Evolutionary conservation across 1,140 invertebrate genomes (phyloP), one percentile per base, ranked within the genome.

Genomic region (Leptinotarsa texana): DNA sequence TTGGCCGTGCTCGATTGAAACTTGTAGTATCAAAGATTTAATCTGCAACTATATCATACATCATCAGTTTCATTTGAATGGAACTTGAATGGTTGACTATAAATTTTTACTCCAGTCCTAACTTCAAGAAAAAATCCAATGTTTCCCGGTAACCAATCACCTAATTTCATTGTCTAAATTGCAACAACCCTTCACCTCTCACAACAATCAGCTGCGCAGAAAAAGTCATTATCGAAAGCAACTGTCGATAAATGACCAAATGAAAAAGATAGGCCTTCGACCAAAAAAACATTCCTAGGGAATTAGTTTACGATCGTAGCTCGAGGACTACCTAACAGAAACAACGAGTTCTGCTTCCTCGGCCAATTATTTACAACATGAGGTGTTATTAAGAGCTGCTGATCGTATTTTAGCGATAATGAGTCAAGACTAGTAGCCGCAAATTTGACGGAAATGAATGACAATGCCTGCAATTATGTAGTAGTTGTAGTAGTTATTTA

Each of bases 351-450:
- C 79, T 80, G 80, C 78, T 79, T 80, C 75, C 78, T 78, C 78
- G 80, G 75, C 79, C 80, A 81, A 81, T 81, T 81, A 81, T 81
- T 81, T 79, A 76, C 79, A 78, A 80, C 79, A 81, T 75, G 80
- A 80, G 80, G 79, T 81, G 80, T 81, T 81, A 80, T 81, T 78
- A 80, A 81, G n/a, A 79, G 75, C 79, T 76, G 79, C 78, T 74
- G 76, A 79, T 81, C 80, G 79, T 81, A 80, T 81, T 81, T 80
- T 78, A 80, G 70, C 74, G 69, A 8, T 81, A 81, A 81, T 81
- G 80, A 81, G 80, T 66, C 77, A 81, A 80, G 76, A 81, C 80
- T 78, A 77, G 80, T 81, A 80, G 80, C 80, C 63, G 22, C 69
- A 51, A 66, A 51, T 57, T 69, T 77, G 80, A 79, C 78, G 75